Conservation (phyloP, 2,888 invertebrate species). For the Andrena flavipes region DNA sequence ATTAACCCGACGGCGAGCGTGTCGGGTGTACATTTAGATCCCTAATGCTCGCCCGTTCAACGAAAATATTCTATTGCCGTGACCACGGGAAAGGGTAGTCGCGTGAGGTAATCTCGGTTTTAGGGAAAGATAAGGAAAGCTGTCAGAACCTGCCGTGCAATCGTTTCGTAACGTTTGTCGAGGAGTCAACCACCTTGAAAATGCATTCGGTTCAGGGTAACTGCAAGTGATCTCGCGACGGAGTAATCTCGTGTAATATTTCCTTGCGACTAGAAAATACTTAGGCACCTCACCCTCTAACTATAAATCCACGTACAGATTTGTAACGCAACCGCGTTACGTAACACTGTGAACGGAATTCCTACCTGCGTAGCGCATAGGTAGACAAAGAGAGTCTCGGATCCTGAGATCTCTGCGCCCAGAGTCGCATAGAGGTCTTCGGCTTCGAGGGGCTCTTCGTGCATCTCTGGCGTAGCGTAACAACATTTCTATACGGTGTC, state of each 20-base stretch:
- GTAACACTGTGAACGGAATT: too few species aligned
- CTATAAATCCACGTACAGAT: too few species aligned
- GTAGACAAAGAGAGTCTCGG: too few species aligned
- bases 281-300: neutral
- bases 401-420: too few species aligned
- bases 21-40: slow-evolving; percentile 21
- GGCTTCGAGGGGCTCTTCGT: too few species aligned
- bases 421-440: too few species aligned
- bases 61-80: neutral
- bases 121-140: neutral
- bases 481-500: too few species aligned
- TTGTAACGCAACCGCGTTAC: too few species aligned
- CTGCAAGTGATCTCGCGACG: neutral
- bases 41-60: neutral
- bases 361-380: too few species aligned
- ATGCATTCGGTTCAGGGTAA: slow-evolving; percentile 1
- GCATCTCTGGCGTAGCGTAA: too few species aligned
- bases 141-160: neutral
- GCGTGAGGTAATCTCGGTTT: slow-evolving; percentile 17
- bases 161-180: neutral
- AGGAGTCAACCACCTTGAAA: slow-evolving; percentile 27
- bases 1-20: slow-evolving; percentile 9
- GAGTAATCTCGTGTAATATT: neutral
- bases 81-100: slow-evolving; percentile 2
- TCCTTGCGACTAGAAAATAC: neutral